phyloP scores from a whole-genome alignment of 2,888 invertebrate species.

The Rapana venosa region DNA sequence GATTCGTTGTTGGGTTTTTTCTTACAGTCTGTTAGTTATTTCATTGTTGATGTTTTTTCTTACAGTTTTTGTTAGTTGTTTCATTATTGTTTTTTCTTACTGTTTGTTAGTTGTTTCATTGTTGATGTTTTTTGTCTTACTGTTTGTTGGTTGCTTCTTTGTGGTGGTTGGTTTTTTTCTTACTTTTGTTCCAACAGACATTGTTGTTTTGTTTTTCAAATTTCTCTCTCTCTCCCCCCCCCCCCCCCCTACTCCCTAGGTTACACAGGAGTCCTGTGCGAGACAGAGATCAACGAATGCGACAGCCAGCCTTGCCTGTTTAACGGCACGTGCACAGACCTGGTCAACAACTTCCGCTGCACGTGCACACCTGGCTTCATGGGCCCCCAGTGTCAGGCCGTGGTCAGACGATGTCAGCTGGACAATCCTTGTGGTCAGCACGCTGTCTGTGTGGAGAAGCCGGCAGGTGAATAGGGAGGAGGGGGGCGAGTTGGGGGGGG shows the following conservation, averaged over 20 bases:
- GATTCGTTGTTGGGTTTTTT: background rate
- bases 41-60: too few species aligned
- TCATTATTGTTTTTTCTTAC: too few species aligned
- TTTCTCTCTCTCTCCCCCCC: too few species aligned
- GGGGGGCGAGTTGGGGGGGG: too few species aligned
- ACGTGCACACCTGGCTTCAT: constrained; percentile 53
- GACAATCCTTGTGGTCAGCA: constrained; percentile 65
- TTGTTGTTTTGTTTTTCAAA: too few species aligned
- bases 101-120: too few species aligned
- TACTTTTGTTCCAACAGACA: too few species aligned
- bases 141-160: too few species aligned
- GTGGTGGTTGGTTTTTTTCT: too few species aligned
- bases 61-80: too few species aligned
- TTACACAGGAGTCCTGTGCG: constrained; percentile 52
- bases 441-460: constrained; percentile 70
- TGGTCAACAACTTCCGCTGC: constrained; percentile 56
- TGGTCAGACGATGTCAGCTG: constrained; percentile 66
- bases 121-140: too few species aligned
- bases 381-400: constrained; percentile 56
- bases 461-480: constrained; percentile 52
- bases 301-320: constrained; percentile 64
- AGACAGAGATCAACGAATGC: constrained; percentile 62
- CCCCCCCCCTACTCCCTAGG: constrained; percentile 25
- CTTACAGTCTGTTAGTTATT: too few species aligned
- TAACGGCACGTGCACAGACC: constrained; percentile 59